Evolutionary conservation across 2,888 invertebrate species (phyloP).

Genomic region (Petrolisthes cinctipes): DNA sequence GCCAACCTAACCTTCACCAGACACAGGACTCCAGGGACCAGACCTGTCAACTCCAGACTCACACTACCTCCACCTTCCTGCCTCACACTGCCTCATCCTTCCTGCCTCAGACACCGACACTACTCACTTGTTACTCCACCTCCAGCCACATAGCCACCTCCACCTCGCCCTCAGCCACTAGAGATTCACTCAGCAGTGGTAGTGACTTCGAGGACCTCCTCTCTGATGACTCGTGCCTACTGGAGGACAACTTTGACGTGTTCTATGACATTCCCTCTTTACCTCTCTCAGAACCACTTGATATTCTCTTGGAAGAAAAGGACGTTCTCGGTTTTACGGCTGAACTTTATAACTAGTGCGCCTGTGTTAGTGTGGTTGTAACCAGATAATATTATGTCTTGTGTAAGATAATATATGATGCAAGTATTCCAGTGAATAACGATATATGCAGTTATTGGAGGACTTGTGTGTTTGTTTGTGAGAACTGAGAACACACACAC

Average conservation of each 20-base stretch:
- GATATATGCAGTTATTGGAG: too few species aligned
- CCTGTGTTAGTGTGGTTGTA: too few species aligned
- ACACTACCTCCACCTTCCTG: not conserved
- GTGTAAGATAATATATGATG: too few species aligned
- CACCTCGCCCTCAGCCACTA: not conserved
- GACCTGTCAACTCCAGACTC: not conserved
- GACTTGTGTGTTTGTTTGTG: too few species aligned
- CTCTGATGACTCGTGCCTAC: conserved; percentile 48
- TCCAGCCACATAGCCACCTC: not conserved
- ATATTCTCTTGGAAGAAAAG: conserved; percentile 27
- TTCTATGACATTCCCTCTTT: conserved; percentile 44
- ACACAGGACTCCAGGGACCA: conserved; percentile 9
- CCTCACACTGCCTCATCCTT: not conserved
- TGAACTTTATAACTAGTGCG: not conserved
- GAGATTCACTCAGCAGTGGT: conserved; percentile 35
- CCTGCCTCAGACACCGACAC: not conserved
- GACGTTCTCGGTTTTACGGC: conserved; percentile 1
- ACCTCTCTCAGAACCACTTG: conserved; percentile 36
- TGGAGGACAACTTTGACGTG: conserved; percentile 48
- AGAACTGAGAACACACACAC: too few species aligned
- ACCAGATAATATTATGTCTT: too few species aligned
- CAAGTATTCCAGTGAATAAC: too few species aligned
- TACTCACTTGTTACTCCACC: conserved; percentile 23
- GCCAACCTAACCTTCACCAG: not conserved
- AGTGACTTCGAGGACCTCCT: conserved; percentile 54